A percentile compares a stretch with the other conserved stretches of the same genome.
Evolutionary conservation across 2,888 invertebrate species (phyloP).

Genomic region (Oegoconia quadripuncta): DNA sequence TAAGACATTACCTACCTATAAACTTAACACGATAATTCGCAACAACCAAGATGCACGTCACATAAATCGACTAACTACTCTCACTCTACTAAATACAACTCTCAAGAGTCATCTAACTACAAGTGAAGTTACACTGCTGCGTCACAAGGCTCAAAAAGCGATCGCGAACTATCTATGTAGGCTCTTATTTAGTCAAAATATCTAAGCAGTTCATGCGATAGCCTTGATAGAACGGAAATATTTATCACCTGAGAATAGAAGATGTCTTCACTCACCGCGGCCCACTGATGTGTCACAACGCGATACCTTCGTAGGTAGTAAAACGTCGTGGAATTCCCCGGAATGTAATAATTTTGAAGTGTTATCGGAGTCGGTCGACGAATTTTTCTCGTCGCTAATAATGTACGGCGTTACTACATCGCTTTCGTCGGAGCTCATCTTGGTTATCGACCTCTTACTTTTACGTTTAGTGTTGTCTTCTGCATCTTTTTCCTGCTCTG

Average conservation of each 20-base stretch:
- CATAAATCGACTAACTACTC: neutral
- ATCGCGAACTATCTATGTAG: constrained; percentile 34
- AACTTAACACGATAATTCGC: neutral
- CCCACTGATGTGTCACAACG: constrained; percentile 66
- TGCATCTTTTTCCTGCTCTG: constrained; percentile 9
- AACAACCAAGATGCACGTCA: neutral
- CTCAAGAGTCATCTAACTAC: neutral
- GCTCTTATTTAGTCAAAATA: constrained; percentile 29
- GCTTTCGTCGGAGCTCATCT: constrained; percentile 54
- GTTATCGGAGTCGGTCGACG: constrained; percentile 24
- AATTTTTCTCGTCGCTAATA: constrained; percentile 23
- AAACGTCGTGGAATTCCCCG: constrained; percentile 76
- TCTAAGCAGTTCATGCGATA: constrained; percentile 66
- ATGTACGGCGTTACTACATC: constrained; percentile 60
- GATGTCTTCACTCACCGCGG: constrained; percentile 78
- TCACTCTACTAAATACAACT: neutral
- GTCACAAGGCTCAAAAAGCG: constrained; percentile 25
- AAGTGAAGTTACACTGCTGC: constrained; percentile 10
- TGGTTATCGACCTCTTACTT: constrained; percentile 24
- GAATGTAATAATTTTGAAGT: constrained; percentile 57
- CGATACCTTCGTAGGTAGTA: constrained; percentile 66
- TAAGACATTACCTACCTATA: no score
- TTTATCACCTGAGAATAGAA: constrained; percentile 76
- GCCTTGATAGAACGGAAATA: constrained; percentile 66
- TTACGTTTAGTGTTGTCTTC: constrained; percentile 20